Conservation (phyloP, 2,797 vertebrate genomes). For the Aplochiton taeniatus region DNA sequence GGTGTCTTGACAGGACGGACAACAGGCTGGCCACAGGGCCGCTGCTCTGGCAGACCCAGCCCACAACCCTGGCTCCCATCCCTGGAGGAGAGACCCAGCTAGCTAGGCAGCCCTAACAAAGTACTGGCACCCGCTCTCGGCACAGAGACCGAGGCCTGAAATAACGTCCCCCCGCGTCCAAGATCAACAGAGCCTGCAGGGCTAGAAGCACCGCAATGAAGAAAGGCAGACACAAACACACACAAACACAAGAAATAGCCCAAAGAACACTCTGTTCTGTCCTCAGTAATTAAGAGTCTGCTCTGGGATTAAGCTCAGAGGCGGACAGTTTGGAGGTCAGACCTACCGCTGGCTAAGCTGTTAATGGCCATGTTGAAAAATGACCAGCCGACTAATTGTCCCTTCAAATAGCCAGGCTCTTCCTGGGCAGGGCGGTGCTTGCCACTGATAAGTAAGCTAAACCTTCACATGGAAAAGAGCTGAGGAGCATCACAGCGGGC, state of each 20-base stretch:
- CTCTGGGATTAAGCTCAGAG: background rate
- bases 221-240: no score
- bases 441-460: constrained; percentile 23
- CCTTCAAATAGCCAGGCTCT: constrained; percentile 28
- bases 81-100: no score
- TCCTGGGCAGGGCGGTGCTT: constrained; percentile 24
- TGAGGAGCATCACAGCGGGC: no score
- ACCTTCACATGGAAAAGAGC: no score
- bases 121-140: constrained; percentile 44
- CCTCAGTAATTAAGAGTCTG: no score
- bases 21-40: no score
- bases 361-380: constrained; percentile 48
- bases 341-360: constrained; percentile 30
- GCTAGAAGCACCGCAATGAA: constrained; percentile 57
- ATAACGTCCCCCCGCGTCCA: constrained; percentile 53
- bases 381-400: constrained; percentile 24
- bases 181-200: constrained; percentile 67
- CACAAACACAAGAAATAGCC: no score
- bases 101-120: constrained; percentile 39
- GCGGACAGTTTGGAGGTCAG: constrained; percentile 17
- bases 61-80: no score
- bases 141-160: constrained; percentile 47
- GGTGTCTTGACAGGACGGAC: no score
- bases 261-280: no score
- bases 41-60: no score